Conservation (phyloP, 2,113 vertebrate species). For the Leuciscus idus region DNA sequence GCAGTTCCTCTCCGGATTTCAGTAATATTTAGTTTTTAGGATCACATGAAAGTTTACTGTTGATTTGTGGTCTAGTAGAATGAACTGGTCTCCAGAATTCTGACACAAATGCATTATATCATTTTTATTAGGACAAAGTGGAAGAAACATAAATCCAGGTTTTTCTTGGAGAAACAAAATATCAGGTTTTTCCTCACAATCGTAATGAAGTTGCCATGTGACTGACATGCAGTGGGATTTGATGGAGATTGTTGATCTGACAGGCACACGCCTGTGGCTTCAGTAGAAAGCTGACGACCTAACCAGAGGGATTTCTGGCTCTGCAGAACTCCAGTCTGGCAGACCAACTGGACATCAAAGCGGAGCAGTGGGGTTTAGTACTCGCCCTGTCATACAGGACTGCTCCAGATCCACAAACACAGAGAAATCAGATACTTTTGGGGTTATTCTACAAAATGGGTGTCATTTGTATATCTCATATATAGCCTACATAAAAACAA, state of each 20-base stretch:
- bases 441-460: background rate
- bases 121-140: constrained; percentile 66
- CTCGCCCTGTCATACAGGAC: background rate
- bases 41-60: constrained; percentile 25
- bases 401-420: constrained; percentile 19
- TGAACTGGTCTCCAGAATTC: constrained; percentile 36
- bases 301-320: constrained; percentile 73
- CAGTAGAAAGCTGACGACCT: constrained; percentile 70
- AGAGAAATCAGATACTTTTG: background rate
- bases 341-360: constrained; percentile 35
- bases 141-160: constrained; percentile 59
- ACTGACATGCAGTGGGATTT: constrained; percentile 74
- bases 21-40: constrained; percentile 18
- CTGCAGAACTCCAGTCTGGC: constrained; percentile 44
- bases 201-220: constrained; percentile 55
- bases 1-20: constrained; percentile 29
- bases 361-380: constrained; percentile 10
- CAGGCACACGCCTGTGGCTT: constrained; percentile 77
- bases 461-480: background rate
- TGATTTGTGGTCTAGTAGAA: constrained; percentile 17
- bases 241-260: constrained; percentile 77
- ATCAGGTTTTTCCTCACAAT: constrained; percentile 66
- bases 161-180: constrained; percentile 55
- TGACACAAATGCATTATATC: constrained; percentile 62
- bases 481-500: background rate